Conservation (phyloP, 2,888 invertebrate species). For the Malthinus flaveolus region DNA sequence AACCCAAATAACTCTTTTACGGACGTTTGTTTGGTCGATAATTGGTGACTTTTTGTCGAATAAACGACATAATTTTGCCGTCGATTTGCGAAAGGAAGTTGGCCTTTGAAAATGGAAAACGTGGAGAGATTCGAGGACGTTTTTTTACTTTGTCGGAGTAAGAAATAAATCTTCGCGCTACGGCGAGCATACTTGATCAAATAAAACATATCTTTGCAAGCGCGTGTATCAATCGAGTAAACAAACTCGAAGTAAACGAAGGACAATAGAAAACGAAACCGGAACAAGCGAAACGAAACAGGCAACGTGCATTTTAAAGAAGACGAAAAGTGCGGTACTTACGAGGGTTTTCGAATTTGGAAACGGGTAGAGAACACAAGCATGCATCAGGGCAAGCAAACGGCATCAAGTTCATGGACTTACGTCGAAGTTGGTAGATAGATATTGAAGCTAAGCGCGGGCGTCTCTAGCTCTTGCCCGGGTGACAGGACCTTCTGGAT, state of each 20-base stretch:
- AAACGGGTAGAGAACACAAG: conserved; percentile 27
- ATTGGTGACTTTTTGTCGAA: no score
- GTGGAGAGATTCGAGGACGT: no score
- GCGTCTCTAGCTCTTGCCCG: conserved; percentile 48
- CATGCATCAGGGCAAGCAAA: conserved; percentile 29
- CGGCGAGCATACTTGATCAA: not conserved
- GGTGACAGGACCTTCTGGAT: conserved; percentile 44
- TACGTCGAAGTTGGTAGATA: conserved; percentile 52
- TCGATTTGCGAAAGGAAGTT: no score
- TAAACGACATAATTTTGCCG: no score
- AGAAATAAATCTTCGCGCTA: no score
- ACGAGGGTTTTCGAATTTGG: conserved; percentile 28
- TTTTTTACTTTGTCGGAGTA: no score
- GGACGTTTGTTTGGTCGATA: no score
- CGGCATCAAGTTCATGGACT: conserved; percentile 29
- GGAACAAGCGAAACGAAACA: conserved; percentile 13
- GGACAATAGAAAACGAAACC: conserved; percentile 9
- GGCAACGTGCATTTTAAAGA: conserved; percentile 26
- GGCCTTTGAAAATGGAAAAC: no score
- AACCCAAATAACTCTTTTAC: no score
- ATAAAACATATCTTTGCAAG: conserved; percentile 8
- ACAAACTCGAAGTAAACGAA: conserved; percentile 12
- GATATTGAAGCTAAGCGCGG: conserved; percentile 50
- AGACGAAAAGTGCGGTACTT: conserved; percentile 28
- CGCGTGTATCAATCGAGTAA: conserved; percentile 12